These are phyloP conservation scores for Macaria liturata DNA, from an alignment of 2,888 invertebrate genomes.

Conservation along the genomic window DNA sequence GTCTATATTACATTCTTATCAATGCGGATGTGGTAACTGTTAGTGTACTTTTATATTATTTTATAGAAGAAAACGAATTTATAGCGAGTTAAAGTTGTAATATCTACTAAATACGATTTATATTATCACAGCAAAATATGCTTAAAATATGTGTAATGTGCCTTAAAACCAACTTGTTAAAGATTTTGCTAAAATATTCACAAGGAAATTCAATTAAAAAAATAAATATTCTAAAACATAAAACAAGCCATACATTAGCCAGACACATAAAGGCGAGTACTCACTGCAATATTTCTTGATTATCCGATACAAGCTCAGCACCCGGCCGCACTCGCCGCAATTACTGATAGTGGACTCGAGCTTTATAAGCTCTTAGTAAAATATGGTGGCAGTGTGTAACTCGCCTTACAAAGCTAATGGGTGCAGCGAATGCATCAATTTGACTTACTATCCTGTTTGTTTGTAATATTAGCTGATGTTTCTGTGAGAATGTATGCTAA, in stretches of 20 bases:
- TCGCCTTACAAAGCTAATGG: constrained; percentile 30
- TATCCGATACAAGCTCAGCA: constrained; percentile 37
- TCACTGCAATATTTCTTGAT: constrained; percentile 37
- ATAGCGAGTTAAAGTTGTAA: no score
- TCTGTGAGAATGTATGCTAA: background rate
- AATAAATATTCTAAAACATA: background rate
- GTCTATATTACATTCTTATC: no score
- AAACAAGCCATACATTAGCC: constrained; percentile 22
- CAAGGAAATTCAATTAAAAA: no score
- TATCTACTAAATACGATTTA: no score
- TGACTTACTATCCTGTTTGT: constrained; percentile 9
- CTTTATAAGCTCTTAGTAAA: constrained; percentile 38
- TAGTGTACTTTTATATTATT: no score
- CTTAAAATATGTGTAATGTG: no score
- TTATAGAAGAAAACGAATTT: no score
- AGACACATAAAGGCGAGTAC: constrained; percentile 28
- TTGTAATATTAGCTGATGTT: background rate
- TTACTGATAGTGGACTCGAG: constrained; percentile 31
- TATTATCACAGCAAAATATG: no score
- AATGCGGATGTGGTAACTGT: no score
- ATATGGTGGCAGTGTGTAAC: constrained; percentile 34
- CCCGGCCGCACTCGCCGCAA: constrained; percentile 29
- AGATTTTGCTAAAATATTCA: no score
- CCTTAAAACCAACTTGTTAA: no score
- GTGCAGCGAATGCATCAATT: constrained; percentile 34